Evolutionary conservation across 1,140 invertebrate species (phyloP), one percentile per base, ranked within the genome.

Genomic region (Lepidurus apus): DNA sequence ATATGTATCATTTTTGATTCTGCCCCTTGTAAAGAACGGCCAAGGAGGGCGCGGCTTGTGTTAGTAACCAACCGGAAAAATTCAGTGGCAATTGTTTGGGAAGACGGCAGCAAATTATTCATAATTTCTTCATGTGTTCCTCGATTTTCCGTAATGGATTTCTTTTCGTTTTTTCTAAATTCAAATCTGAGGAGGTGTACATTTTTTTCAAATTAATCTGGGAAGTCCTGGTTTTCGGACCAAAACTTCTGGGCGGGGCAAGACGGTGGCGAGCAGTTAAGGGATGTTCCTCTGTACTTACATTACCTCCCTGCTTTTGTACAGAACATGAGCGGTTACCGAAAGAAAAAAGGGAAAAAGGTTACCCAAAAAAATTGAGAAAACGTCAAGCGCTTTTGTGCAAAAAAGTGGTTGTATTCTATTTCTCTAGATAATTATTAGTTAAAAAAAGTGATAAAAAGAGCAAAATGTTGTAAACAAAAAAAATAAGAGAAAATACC

Each of bases 331-430:
- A 21, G 6, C 53, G 53, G 53, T 21, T 65, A 65, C 17, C 6
- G 21, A 65, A 65, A 0, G 53, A 7, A 65, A 65, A 21, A n/a
- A 65, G 53, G 53, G 53, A n/a, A 13, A 21, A 65, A 65, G 53
- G 8, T 65, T 65, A 11, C 17, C 7, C 21, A 7, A 65, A 65
- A 21, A 65, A 17, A 8, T n/a, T n/a, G 53, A 65, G 53, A 65
- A 65, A 65, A 13, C 53, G n/a, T 65, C 53, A 65, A 65, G 53
- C 53, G 53, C 53, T 65, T 65, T 65, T 65, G 53, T 65, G 21
- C 53, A 65, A 65, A 65, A 65, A 65, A 65, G 53, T 65, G 53
- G 53, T 65, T 65, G 53, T 65, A 65, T 65, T 65, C 53, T 65
- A 65, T 65, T 65, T 65, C 53, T 65, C 53, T 65, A 65, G 53